Evolutionary conservation across 2,888 invertebrate genomes (phyloP).

Genomic region (Dermolepida albohirtum): DNA sequence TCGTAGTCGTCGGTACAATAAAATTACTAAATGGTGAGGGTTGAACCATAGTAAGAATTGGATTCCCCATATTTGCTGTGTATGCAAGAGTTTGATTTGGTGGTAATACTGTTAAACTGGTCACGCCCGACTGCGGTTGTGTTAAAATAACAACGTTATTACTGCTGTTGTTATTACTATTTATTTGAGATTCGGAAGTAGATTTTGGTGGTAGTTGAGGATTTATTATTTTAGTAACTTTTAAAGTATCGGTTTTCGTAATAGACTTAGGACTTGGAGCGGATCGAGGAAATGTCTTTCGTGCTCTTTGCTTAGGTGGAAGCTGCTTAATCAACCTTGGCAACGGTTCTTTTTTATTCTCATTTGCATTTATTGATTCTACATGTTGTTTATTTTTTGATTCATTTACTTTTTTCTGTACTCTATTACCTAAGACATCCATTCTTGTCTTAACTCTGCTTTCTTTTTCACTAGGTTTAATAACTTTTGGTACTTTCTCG

Average conservation of each 20-base stretch:
- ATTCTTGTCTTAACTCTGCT: constrained; percentile 56
- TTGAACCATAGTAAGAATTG: constrained; percentile 54
- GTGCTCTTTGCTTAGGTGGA: constrained; percentile 56
- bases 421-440: constrained; percentile 50
- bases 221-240: neutral
- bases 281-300: constrained; percentile 59
- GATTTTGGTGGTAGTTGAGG: constrained; percentile 35
- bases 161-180: constrained; percentile 18
- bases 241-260: constrained; percentile 4
- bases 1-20: constrained; percentile 33
- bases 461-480: constrained; percentile 49
- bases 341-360: constrained; percentile 6
- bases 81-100: constrained; percentile 54
- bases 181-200: constrained; percentile 36
- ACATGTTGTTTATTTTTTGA: neutral
- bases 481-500: constrained; percentile 53
- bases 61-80: constrained; percentile 47
- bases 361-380: neutral
- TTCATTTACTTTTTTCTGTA: constrained; percentile 45
- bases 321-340: constrained; percentile 45
- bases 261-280: constrained; percentile 40
- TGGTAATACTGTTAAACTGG: constrained; percentile 49
- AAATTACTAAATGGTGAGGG: constrained; percentile 41
- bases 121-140: constrained; percentile 47
- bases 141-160: constrained; percentile 48